These are phyloP conservation scores for Lycophotia porphyrea DNA, from an alignment of 2,888 invertebrate genomes.

Conservation along the genomic window DNA sequence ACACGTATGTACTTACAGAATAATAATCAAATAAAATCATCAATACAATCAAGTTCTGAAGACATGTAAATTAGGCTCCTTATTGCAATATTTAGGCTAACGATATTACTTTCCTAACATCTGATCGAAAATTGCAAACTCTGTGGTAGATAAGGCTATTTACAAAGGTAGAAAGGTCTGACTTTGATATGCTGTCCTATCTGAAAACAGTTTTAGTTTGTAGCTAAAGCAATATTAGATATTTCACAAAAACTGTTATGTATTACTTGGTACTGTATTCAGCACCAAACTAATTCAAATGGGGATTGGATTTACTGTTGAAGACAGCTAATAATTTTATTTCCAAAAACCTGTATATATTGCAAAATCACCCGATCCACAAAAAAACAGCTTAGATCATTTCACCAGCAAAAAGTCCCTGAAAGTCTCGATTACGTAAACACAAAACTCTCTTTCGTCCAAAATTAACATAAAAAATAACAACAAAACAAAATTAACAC, in stretches of 20 bases:
- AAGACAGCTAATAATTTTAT: neutral
- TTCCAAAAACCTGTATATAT: neutral
- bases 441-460: slow-evolving; percentile 32
- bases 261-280: no score
- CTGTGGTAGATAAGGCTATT: neutral
- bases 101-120: neutral
- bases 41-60: neutral
- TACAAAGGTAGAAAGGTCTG: neutral
- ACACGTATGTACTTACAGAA: no score
- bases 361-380: neutral
- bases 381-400: neutral
- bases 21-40: no score
- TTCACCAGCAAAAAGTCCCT: neutral
- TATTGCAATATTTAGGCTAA: neutral
- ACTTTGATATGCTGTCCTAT: neutral
- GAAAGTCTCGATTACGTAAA: slow-evolving; percentile 38
- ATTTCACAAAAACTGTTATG: neutral
- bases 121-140: neutral
- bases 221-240: neutral
- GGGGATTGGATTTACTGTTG: no score
- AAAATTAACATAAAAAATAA: slow-evolving; percentile 50
- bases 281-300: neutral
- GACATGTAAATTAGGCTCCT: neutral
- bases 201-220: neutral
- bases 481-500: slow-evolving; percentile 53